Evolutionary conservation across 2,113 vertebrate species (phyloP), one percentile per base, ranked within the genome.

Genomic region (Callospermophilus lateralis): DNA sequence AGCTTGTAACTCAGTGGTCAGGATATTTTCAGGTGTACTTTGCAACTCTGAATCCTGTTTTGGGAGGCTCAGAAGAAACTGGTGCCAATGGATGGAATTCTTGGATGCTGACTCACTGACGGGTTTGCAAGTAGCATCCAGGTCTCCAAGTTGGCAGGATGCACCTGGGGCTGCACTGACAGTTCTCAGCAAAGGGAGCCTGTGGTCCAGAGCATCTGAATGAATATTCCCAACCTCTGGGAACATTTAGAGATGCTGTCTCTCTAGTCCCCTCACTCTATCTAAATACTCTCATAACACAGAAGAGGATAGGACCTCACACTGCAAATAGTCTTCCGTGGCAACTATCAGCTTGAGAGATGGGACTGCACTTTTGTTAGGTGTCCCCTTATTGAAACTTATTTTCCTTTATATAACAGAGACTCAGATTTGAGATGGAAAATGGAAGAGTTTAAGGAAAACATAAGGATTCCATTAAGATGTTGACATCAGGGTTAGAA

Each of bases 111-210:
- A 39, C 37, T 70, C 30, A 34, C 30, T 3, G 76, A 34, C 0
- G 12, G 19, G 39, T 78, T 1, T 32, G 26, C 6, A 84, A 17
- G 45, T 78, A 34, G 61, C 0, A 0, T 3, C 16, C 16, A 22
- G 19, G 16, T 5, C 61, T 76, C 48, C 58, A 58, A 37, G n/a
- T 22, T 91, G 73, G 39, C 19, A 51, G 1, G 1, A 32, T 0
- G 5, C 8, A 1, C 20, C 6, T 3, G 6, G 16, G 70, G 16
- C 26, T 32, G 20, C 53, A n/a, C 0, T 1, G 11, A 16, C 74
- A 3, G 48, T 13, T 78, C 73, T 51, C 58, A 12, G 65, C 19
- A 30, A 73, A 24, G 8, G 8, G 3, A 70, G 6, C 0, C 0
- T 13, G 4, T 0, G 3, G 11, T n/a, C 16, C 74, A 51, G 45